A percentile compares a stretch with the other conserved stretches of the same genome.
These are phyloP conservation scores for Drosophila kohkoa DNA, from an alignment of 1,140 invertebrate genomes.

Conservation along the genomic window DNA sequence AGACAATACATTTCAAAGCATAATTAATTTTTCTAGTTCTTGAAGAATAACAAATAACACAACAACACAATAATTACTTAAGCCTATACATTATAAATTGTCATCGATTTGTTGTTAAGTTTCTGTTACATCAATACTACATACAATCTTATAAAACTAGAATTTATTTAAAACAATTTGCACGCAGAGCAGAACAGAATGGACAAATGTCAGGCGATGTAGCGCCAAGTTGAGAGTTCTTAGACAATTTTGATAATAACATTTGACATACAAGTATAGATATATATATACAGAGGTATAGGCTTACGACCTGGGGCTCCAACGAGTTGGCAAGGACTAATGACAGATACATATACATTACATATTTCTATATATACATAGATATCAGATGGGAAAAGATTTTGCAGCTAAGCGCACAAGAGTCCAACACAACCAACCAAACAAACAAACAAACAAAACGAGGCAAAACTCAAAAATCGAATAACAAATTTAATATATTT, in stretches of 20 bases:
- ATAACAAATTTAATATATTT: conserved; percentile 44
- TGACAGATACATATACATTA: conserved; percentile 22
- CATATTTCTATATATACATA: conserved; percentile 39
- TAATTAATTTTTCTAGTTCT: conserved; percentile 45
- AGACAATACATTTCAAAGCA: conserved; percentile 28
- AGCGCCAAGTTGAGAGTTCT: conserved; percentile 36
- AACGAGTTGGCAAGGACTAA: conserved; percentile 56
- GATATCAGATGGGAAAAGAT: conserved; percentile 38
- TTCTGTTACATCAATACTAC: conserved; percentile 26
- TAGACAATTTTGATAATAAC: conserved; percentile 75
- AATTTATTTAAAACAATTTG: conserved; percentile 41
- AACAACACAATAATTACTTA: conserved; percentile 20
- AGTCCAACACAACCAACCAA: conserved; percentile 54
- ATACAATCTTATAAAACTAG: conserved; percentile 28
- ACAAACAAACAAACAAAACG: background rate
- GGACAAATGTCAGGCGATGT: conserved; percentile 15
- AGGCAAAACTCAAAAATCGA: conserved; percentile 15
- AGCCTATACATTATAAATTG: conserved; percentile 1
- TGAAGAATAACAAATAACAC: conserved; percentile 20
- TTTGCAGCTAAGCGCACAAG: conserved; percentile 76
- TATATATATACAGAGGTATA: conserved; percentile 56
- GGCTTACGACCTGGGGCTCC: conserved; percentile 50
- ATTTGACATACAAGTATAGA: conserved; percentile 54
- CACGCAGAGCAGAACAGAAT: conserved; percentile 16
- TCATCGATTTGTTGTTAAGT: conserved; percentile 34